Percentiles rank a stretch among this genome's conserved stretches.
Conservation (phyloP, 2,888 invertebrate species). For the Koerneria pararmatus region DNA sequence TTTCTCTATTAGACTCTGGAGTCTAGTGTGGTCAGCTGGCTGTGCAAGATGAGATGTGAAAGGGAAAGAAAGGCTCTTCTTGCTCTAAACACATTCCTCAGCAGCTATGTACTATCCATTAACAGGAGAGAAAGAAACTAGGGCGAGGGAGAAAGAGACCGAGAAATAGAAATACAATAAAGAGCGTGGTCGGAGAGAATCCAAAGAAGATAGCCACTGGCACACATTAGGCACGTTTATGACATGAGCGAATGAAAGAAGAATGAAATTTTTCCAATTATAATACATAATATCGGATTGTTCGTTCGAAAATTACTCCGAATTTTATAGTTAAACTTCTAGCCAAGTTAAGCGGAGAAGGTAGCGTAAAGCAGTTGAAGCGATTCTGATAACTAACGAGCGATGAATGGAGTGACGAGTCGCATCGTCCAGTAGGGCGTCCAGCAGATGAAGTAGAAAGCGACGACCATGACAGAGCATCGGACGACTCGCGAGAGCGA, state of each 20-base stretch:
- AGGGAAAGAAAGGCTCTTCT: no score
- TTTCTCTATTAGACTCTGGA: no score
- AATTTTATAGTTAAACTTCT: neutral
- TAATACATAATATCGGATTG: neutral
- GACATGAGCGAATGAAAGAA: neutral
- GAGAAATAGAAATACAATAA: no score
- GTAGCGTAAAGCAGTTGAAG: neutral
- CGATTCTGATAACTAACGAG: slow-evolving; percentile 7
- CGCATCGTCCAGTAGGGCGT: slow-evolving; percentile 56
- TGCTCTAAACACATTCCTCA: no score
- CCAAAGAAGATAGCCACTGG: no score
- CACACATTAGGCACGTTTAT: neutral
- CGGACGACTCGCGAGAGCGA: slow-evolving; percentile 50
- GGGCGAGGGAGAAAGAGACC: no score
- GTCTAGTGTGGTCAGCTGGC: no score
- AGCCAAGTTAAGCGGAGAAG: neutral
- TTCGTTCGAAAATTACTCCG: neutral
- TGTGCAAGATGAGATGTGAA: no score
- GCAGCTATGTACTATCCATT: neutral
- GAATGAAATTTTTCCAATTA: neutral
- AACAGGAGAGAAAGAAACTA: slow-evolving; percentile 6
- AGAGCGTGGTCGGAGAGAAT: no score
- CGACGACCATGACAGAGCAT: slow-evolving; percentile 58
- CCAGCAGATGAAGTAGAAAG: slow-evolving; percentile 59
- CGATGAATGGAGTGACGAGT: slow-evolving; percentile 27